These are phyloP conservation scores for Endotricha flammealis DNA, from an alignment of 2,888 invertebrate species.

Conservation along the genomic window DNA sequence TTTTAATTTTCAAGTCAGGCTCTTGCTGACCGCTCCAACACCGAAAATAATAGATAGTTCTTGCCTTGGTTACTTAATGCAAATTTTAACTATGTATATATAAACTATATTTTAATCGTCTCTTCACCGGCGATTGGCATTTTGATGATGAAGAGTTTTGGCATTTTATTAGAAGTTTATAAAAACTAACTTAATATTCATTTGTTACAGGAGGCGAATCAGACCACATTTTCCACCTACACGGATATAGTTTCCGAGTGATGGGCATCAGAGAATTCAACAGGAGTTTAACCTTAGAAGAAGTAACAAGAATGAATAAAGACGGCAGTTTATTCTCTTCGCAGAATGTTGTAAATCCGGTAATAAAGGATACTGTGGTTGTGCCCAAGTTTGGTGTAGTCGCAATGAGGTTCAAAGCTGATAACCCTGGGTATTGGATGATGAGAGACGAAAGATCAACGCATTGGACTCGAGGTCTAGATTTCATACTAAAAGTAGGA, in stretches of 20 bases:
- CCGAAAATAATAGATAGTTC: too few relatives aligned
- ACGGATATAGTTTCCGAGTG: conserved; percentile 85
- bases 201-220: conserved; percentile 77
- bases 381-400: conserved; percentile 84
- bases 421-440: conserved; percentile 90
- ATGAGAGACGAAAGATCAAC: conserved; percentile 86
- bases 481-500: conserved; percentile 86
- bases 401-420: conserved; percentile 84
- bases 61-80: too few relatives aligned
- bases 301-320: conserved; percentile 77
- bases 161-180: too few relatives aligned
- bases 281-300: conserved; percentile 64
- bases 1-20: too few relatives aligned
- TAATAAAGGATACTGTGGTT: conserved; percentile 84
- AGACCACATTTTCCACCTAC: conserved; percentile 85
- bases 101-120: too few relatives aligned
- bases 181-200: too few relatives aligned
- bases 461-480: conserved; percentile 86
- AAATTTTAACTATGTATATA: too few relatives aligned
- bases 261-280: conserved; percentile 79
- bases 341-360: conserved; percentile 79
- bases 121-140: too few relatives aligned
- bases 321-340: conserved; percentile 71
- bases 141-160: too few relatives aligned
- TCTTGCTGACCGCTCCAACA: too few relatives aligned